Evolutionary conservation across 2,888 invertebrate genomes (phyloP).

Genomic region (Drosophila trichaetosa): DNA sequence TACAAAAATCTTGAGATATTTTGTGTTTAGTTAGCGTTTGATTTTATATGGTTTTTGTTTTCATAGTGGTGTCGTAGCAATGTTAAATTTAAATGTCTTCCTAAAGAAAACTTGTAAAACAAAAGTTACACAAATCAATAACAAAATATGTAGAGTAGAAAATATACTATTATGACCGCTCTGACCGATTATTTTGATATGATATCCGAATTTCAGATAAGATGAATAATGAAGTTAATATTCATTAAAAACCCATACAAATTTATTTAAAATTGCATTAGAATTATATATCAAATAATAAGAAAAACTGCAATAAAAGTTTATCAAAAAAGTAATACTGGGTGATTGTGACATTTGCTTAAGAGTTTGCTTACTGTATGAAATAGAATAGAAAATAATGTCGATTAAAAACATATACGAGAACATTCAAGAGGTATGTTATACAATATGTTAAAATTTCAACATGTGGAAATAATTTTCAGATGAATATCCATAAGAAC

Average conservation of each 20-base stretch:
- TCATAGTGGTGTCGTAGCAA: conserved; percentile 25
- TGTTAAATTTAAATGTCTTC: conserved; percentile 71
- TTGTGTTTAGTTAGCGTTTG: background rate
- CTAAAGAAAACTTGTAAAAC: conserved; percentile 48
- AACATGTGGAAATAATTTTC: conserved; percentile 29
- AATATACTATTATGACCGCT: conserved; percentile 7
- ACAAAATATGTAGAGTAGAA: conserved; percentile 11
- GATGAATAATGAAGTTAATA: conserved; percentile 20
- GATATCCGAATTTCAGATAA: conserved; percentile 14
- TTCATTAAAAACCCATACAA: conserved; percentile 11
- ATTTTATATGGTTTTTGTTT: background rate
- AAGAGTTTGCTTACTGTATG: conserved; percentile 30
- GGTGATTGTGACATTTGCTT: background rate
- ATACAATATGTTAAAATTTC: conserved; percentile 15
- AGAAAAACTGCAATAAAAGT: background rate
- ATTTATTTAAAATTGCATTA: background rate
- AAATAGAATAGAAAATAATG: conserved; percentile 22
- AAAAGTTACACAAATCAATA: conserved; percentile 27
- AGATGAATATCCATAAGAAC: background rate
- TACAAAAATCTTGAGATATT: background rate
- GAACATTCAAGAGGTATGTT: conserved; percentile 3
- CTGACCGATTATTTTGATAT: conserved; percentile 16
- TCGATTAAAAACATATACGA: background rate
- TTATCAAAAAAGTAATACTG: conserved; percentile 8
- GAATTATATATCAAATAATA: conserved; percentile 5